Conservation (phyloP, 2,888 invertebrate species). For the Cartodere bifasciata region DNA sequence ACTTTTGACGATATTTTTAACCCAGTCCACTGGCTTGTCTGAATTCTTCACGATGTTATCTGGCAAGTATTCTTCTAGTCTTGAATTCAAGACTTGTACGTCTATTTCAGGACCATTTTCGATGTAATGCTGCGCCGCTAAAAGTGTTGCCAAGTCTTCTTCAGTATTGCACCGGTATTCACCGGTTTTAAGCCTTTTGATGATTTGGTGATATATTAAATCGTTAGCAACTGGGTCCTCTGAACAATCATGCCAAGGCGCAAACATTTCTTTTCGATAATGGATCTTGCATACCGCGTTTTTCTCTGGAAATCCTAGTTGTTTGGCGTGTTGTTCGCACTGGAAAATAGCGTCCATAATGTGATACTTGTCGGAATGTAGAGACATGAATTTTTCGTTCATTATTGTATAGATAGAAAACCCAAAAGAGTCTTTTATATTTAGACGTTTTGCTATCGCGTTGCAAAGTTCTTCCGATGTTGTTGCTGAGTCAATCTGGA, state of each 20-base stretch:
- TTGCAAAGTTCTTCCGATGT: slow-evolving; percentile 77
- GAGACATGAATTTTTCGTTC: slow-evolving; percentile 51
- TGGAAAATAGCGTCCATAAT: slow-evolving; percentile 94
- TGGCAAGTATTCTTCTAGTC: slow-evolving; percentile 71
- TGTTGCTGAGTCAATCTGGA: slow-evolving; percentile 89
- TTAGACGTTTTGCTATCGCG: slow-evolving; percentile 64
- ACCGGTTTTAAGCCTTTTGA: slow-evolving; percentile 79
- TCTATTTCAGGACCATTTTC: slow-evolving; percentile 61
- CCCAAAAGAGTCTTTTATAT: slow-evolving; percentile 71
- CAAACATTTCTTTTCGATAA: slow-evolving; percentile 79
- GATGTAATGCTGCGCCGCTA: slow-evolving; percentile 82
- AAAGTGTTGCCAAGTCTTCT: slow-evolving; percentile 75
- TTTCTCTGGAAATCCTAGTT: slow-evolving; percentile 72
- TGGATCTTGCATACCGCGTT: slow-evolving; percentile 82
- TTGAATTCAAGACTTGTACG: slow-evolving; percentile 52
- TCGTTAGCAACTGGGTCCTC: slow-evolving; percentile 73
- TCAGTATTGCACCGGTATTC: slow-evolving; percentile 80
- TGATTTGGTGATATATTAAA: slow-evolving; percentile 80
- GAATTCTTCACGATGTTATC: slow-evolving; percentile 48
- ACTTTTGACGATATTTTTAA: slow-evolving; percentile 55
- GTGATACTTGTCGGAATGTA: slow-evolving; percentile 82
- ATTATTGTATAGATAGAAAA: slow-evolving; percentile 41
- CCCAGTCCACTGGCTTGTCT: slow-evolving; percentile 46
- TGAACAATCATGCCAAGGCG: slow-evolving; percentile 82
- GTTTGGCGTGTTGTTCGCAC: slow-evolving; percentile 90